Evolutionary conservation across 1,140 invertebrate species (phyloP), one percentile per base, ranked within the genome.

Genomic region (Drosophila pseudoobscura): DNA sequence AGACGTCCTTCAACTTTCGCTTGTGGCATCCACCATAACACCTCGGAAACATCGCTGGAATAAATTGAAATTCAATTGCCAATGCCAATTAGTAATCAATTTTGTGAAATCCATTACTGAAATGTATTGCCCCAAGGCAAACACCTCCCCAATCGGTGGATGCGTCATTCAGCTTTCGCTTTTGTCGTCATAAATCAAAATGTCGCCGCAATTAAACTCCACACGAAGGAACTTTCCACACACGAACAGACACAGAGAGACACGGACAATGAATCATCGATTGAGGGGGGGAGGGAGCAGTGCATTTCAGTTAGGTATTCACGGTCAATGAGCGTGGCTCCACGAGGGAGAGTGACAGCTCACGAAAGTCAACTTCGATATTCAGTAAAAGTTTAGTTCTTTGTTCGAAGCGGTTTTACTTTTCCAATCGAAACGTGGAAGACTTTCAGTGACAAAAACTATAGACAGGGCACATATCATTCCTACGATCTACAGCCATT

Each of bases 271-370:
- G 57, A 78, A 57, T 65, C 61, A 73, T 55, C 35, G 75, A 65
- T 51, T 79, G 56, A 26, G n/a, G 15, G 31, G 2, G 22, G 0
- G 11, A 26, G 15, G 11, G n/a, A 9, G 35, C 35, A 72, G 68
- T 87, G 80, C 77, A 78, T 80, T 80, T 87, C 82, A 74, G 78
- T 62, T 78, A 63, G 60, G 60, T 87, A 78, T 85, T 87, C 80
- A 85, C 78, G 74, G 82, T 78, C 80, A 82, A 75, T 87, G 62
- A 74, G 63, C 68, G 68, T 62, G 57, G 54, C 4, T 26, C 24
- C 24, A 26, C 0, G 4, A 4, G 11, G 7, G 17, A 7, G 9
- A 6, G 11, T 8, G 35, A 20, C 15, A 22, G 31, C 6, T n/a
- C 51, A 68, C 29, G 41, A 56, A 43, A 53, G 24, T 29, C 61